Evolutionary conservation across 1,140 invertebrate genomes (phyloP).

Genomic region (Helicoverpa zea): DNA sequence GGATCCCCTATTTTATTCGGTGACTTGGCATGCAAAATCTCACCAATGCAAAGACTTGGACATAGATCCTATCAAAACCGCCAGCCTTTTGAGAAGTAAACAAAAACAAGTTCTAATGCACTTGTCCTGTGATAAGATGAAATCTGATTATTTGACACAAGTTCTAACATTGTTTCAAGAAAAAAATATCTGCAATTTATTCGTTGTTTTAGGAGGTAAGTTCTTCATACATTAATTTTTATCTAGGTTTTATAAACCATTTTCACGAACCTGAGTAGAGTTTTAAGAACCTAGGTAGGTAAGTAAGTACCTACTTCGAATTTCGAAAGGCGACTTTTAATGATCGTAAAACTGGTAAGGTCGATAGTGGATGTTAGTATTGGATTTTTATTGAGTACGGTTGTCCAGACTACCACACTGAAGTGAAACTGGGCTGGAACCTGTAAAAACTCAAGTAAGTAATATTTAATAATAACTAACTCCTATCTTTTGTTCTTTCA

Average conservation of each 20-base stretch:
- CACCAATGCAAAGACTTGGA: slow-evolving; percentile 69
- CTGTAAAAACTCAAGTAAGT: too few species aligned
- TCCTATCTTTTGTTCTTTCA: slow-evolving; percentile 59
- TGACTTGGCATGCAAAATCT: slow-evolving; percentile 79
- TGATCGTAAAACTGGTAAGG: too few species aligned
- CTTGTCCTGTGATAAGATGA: slow-evolving; percentile 76
- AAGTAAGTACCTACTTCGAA: too few species aligned
- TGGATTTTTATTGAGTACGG: too few species aligned
- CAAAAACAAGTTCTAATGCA: slow-evolving; percentile 73
- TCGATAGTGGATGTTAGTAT: too few species aligned
- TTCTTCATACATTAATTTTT: slow-evolving; percentile 2
- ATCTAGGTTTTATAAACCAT: too few species aligned
- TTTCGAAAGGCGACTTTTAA: too few species aligned
- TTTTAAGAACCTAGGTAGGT: too few species aligned
- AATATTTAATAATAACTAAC: neutral
- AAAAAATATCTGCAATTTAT: slow-evolving; percentile 73
- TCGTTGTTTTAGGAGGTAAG: slow-evolving; percentile 78
- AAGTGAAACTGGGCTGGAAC: too few species aligned
- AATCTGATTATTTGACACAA: slow-evolving; percentile 65
- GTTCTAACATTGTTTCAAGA: slow-evolving; percentile 65
- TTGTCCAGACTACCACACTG: too few species aligned
- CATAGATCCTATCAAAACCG: slow-evolving; percentile 70
- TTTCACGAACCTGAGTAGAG: too few species aligned
- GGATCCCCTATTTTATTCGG: slow-evolving; percentile 73
- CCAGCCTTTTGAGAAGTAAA: slow-evolving; percentile 62